Evolutionary conservation across 2,888 invertebrate species (phyloP).

Genomic region (Cabera pusaria): DNA sequence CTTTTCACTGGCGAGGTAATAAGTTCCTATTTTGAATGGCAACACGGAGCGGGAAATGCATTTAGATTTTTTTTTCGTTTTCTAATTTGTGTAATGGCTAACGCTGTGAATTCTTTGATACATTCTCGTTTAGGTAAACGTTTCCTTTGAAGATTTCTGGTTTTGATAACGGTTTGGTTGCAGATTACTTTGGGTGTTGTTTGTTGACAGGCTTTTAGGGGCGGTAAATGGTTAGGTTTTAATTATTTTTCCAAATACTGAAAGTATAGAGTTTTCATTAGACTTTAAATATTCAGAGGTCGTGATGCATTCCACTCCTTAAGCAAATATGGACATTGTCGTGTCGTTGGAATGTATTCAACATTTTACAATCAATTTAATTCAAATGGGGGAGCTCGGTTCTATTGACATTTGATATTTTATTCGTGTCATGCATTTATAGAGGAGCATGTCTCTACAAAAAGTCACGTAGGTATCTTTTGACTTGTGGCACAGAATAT

Average conservation of each 20-base stretch:
- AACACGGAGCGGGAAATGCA: conserved; percentile 80
- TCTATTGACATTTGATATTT: conserved; percentile 56
- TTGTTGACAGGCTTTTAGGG: neutral
- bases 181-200: conserved; percentile 21
- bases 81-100: conserved; percentile 73
- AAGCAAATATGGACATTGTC: conserved; percentile 3
- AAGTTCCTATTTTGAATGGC: conserved; percentile 82
- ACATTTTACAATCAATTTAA: conserved; percentile 51
- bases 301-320: neutral
- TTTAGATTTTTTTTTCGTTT: conserved; percentile 63
- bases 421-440: conserved; percentile 50
- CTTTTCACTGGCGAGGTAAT: conserved; percentile 78
- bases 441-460: too few species aligned
- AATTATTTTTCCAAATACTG: too few species aligned
- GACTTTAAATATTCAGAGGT: too few species aligned
- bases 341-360: conserved; percentile 15
- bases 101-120: conserved; percentile 68
- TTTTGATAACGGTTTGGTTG: conserved; percentile 32
- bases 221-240: too few species aligned
- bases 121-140: conserved; percentile 52
- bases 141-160: conserved; percentile 37
- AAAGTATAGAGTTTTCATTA: too few species aligned
- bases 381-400: conserved; percentile 33
- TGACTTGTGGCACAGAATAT: too few species aligned
- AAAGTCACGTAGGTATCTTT: too few species aligned